Evolutionary conservation across 2,113 vertebrate genomes (phyloP).

Genomic region (Crotophaga sulcirostris): DNA sequence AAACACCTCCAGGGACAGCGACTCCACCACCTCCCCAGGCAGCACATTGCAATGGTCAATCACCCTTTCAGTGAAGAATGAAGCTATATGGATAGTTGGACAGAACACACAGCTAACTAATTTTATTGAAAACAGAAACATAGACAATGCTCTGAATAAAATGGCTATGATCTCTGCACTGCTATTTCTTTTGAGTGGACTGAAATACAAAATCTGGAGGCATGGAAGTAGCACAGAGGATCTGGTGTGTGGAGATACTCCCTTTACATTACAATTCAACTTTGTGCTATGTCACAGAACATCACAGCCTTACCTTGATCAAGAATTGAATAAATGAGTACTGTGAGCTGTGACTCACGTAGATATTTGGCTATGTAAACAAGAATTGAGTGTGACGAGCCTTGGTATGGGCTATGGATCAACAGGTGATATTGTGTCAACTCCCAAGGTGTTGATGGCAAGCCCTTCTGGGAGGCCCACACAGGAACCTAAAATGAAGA

Average conservation of each 20-base stretch:
- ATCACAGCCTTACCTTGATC: background rate
- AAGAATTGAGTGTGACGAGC: background rate
- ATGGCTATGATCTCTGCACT: background rate
- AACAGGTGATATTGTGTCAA: background rate
- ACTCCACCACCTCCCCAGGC: too few species aligned
- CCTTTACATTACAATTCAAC: background rate
- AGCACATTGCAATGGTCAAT: too few species aligned
- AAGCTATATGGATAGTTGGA: too few species aligned
- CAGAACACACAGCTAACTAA: accelerated
- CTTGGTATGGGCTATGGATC: background rate
- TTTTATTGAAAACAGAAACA: background rate
- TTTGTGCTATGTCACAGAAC: background rate
- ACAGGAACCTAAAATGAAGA: background rate
- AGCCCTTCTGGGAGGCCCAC: background rate
- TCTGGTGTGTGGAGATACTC: background rate
- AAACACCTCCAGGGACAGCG: too few species aligned
- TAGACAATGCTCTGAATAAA: background rate
- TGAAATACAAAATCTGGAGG: background rate
- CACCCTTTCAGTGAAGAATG: too few species aligned
- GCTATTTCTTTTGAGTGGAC: background rate
- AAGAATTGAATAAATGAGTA: background rate
- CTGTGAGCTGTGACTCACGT: background rate
- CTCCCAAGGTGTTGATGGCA: background rate
- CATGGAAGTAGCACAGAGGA: background rate
- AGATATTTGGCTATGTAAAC: background rate